Evolutionary conservation across 2,113 vertebrate species (phyloP).

Genomic region (Glareola pratincola): DNA sequence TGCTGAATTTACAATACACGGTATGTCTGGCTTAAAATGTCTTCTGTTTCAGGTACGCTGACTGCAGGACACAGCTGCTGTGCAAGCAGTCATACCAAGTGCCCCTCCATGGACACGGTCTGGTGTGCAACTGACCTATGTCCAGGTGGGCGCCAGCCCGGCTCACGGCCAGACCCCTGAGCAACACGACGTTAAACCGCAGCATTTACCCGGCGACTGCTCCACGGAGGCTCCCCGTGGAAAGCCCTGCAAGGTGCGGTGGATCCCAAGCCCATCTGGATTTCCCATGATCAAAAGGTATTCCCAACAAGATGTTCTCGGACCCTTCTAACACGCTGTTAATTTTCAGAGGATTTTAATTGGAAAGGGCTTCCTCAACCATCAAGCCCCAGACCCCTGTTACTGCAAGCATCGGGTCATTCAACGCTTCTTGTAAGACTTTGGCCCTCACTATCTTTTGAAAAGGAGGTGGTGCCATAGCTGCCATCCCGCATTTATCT

Average conservation of each 20-base stretch:
- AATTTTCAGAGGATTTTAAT: background rate
- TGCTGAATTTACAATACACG: conserved; percentile 24
- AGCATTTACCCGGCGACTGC: background rate
- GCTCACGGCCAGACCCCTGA: background rate
- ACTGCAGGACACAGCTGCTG: background rate
- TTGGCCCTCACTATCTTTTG: background rate
- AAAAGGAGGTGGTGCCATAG: background rate
- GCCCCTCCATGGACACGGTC: background rate
- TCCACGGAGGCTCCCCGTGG: background rate
- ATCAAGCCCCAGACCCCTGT: background rate
- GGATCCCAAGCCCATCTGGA: background rate
- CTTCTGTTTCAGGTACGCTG: background rate
- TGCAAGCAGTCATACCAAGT: background rate
- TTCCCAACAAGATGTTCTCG: background rate
- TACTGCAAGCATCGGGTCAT: background rate
- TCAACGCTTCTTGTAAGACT: background rate
- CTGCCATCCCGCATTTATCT: background rate
- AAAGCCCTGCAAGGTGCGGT: background rate
- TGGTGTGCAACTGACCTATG: background rate
- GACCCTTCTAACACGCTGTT: background rate
- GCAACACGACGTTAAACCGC: background rate
- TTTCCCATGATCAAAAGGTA: background rate
- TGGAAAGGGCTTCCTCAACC: background rate
- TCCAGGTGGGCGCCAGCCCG: background rate
- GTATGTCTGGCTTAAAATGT: background rate